Base-by-base conservation (phyloP, 2,113 vertebrate species). In the Aegithalos caudatus region DNA sequence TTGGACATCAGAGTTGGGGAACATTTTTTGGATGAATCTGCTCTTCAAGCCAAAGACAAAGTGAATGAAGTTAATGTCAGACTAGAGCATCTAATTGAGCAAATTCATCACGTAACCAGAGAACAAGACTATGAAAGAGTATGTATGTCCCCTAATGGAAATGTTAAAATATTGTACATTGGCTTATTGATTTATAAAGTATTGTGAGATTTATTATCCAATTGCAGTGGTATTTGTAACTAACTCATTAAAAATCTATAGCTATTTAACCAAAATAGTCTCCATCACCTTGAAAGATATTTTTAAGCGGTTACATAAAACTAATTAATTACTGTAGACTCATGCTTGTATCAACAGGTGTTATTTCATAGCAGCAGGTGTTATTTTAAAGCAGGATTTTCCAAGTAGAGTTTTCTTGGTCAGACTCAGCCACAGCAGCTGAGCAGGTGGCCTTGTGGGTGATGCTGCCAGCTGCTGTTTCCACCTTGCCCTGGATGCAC, bases 111-210 rank as follows among this genome's bases (percentile, higher is more conserved):
- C 29, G 98, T 99, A 90, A 91, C 96, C 87, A 99, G 94, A 92
- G 98, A 99, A 81, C 99, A 99, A 94, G 97, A 98, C 86, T 99
- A 99, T 95, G 99, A 99, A 89, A 98, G 99, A 97, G 99, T 99
- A 98, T 47, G 96, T 96, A 47, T 73, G 62, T 47, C 72, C 20
- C 7, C 6, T 56, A 78, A 50, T 7, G 25, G 21, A 84, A 74
- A 61, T 53, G 6, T 38, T 38, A 70, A 62, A 80, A 44, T 40
- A 42, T 7, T 82, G 28, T 29, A 37, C 4, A 20, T 4, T 18
- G 14, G 3, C 8, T 45, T 88, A 73, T 22, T 58, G 33, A 83
- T 88, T 92, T 81, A 56, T 37, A 47, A 83, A 81, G 9, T 62
- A 31, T 62, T 47, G 54, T 8, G 16, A 78, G 14, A 4, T 60